phyloP scores from a whole-genome alignment of 2,888 invertebrate genomes.

The Sepioteuthis lessoniana region DNA sequence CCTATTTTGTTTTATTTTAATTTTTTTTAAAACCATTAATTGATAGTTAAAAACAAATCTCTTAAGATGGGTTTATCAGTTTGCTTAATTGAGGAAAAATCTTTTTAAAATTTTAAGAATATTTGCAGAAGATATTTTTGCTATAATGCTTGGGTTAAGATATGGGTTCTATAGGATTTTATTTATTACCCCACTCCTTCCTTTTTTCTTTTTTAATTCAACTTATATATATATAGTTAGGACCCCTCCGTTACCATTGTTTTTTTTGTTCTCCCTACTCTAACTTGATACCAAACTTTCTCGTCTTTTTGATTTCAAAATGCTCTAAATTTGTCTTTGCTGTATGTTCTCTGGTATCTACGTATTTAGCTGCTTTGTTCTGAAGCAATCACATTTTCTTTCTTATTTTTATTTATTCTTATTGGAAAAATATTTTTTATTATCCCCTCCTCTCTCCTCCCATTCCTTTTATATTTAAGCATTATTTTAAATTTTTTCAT shows the following conservation, averaged over 20 bases:
- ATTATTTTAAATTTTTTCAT: too few species aligned
- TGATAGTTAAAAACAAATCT: neutral
- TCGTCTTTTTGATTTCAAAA: neutral
- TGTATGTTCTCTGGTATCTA: neutral
- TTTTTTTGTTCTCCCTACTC: neutral
- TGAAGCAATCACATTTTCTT: neutral
- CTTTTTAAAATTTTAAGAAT: too few species aligned
- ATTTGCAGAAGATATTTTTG: neutral
- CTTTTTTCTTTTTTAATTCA: too few species aligned
- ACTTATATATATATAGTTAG: neutral
- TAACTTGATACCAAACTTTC: neutral
- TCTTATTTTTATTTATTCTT: neutral
- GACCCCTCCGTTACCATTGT: neutral
- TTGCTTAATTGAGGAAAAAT: neutral
- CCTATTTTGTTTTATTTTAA: neutral
- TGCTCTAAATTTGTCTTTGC: neutral
- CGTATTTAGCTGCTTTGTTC: neutral
- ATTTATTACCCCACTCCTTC: neutral
- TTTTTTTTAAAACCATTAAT: neutral
- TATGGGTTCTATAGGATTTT: neutral
- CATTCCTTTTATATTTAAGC: too few species aligned
- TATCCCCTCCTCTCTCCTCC: too few species aligned
- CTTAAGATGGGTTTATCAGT: neutral
- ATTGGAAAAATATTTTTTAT: neutral
- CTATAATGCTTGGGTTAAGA: slow-evolving; percentile 33